Conservation (phyloP, 92 coral and sea anemone species). For the Porites evermanni region DNA sequence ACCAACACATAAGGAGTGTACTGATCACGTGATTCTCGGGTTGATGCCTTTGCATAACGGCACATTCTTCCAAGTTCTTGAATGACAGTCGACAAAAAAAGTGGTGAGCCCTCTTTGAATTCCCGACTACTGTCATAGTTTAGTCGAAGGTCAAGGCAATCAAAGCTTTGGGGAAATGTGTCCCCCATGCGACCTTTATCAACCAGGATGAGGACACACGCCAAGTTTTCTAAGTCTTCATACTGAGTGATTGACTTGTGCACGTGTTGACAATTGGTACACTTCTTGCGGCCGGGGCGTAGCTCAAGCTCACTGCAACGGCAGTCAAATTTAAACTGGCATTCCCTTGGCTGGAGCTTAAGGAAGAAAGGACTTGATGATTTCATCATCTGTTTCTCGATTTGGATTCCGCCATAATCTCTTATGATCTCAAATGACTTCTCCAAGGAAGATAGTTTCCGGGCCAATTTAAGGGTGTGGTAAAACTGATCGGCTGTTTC, state of each 20-base stretch:
- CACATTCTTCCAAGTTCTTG: constrained; percentile 68
- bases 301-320: constrained; percentile 21
- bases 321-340: constrained; percentile 39
- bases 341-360: constrained; percentile 37
- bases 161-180: constrained; percentile 67
- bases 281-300: constrained; percentile 8
- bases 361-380: constrained; percentile 48
- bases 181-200: constrained; percentile 76
- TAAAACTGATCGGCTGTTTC: constrained; percentile 48
- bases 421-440: constrained; percentile 48
- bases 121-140: constrained; percentile 49
- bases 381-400: constrained; percentile 51
- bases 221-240: constrained; percentile 59
- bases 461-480: constrained; percentile 47
- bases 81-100: constrained; percentile 40
- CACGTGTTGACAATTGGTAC: constrained; percentile 41
- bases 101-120: constrained; percentile 24
- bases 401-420: constrained; percentile 58
- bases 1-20: constrained; percentile 44
- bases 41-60: constrained; percentile 29
- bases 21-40: neutral
- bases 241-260: constrained; percentile 57
- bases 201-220: constrained; percentile 59
- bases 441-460: neutral
- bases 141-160: constrained; percentile 61